Evolutionary conservation across 1,140 invertebrate species (phyloP), one percentile per base, ranked within the genome.

Genomic region (Colletes gigas): DNA sequence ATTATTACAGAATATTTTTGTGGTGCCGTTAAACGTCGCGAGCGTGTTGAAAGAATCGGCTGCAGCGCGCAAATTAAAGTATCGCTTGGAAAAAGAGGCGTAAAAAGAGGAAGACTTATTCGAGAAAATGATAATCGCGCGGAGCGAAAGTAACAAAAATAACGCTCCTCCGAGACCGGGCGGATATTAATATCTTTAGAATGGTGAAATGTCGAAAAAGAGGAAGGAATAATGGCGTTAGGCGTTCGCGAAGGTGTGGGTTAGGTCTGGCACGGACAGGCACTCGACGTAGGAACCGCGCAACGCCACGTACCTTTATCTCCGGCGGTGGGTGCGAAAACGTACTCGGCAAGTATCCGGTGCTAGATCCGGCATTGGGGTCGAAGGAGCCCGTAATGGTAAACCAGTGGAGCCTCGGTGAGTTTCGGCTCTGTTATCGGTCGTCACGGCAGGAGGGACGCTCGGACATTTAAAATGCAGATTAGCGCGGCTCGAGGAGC

Each of bases 391-490:
- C 47, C 41, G n/a, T 21, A 3, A 57, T 68, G 44, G 78, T 71
- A 68, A 50, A 30, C 50, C 10, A 50, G n/a, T 5, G 50, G 54
- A 17, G 52, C 50, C 66, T 50, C 50, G 70, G 83, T 0, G 74
- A 54, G 63, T 83, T 79, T 83, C 69, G 39, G 65, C 47, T 74
- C 66, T 65, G 85, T 87, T 87, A 87, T 88, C 83, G 70, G 60
- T 60, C 55, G 76, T 47, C 59, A 57, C 17, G 52, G 52, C 67
- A 72, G 73, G 50, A 54, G 62, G 70, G 15, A 62, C 52, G 75
- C 70, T 60, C 83, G 86, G 86, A 72, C 88, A 89, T 89, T 89
- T 89, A 89, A 89, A 89, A 89, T 89, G 88, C 88, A 89, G 88
- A 89, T 89, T 89, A 89, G 88, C 84, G 30, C 17, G 57, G 69